Percentiles rank a stretch among this genome's conserved stretches.
Evolutionary conservation across 2,113 vertebrate genomes (phyloP).

Genomic region (Ageneiosus marmoratus): DNA sequence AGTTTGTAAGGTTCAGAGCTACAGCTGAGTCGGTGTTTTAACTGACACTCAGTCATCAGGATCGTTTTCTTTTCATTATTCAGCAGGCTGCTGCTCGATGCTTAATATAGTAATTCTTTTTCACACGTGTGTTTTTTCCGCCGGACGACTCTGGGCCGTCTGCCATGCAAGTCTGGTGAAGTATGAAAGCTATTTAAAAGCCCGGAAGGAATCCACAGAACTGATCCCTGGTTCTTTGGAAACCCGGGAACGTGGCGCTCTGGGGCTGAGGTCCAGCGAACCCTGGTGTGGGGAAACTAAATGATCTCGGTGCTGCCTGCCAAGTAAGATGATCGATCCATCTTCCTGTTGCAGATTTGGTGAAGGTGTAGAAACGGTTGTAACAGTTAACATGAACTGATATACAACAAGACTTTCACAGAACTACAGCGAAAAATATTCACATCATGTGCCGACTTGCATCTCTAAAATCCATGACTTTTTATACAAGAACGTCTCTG

Average conservation of each 20-base stretch:
- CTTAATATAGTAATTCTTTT: background rate
- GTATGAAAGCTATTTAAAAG: background rate
- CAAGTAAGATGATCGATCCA: background rate
- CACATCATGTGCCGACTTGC: background rate
- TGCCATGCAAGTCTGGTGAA: background rate
- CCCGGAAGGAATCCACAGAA: background rate
- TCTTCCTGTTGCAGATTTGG: background rate
- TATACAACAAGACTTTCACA: background rate
- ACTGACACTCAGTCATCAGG: background rate
- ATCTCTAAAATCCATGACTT: too few species aligned
- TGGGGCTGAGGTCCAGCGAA: background rate
- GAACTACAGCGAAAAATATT: background rate
- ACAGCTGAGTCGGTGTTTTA: background rate
- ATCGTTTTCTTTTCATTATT: background rate
- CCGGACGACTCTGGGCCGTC: background rate
- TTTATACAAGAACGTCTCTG: background rate
- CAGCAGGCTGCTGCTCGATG: background rate
- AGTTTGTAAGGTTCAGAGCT: conserved; percentile 11
- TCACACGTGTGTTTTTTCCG: background rate
- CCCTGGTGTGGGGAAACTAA: background rate
- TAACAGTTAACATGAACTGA: background rate
- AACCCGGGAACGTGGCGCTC: background rate
- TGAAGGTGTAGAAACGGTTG: too few species aligned
- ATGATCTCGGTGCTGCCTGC: background rate
- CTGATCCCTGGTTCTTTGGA: background rate